These are phyloP conservation scores for Cervus canadensis DNA, from an alignment of 2,113 vertebrate species.

Conservation along the genomic window DNA sequence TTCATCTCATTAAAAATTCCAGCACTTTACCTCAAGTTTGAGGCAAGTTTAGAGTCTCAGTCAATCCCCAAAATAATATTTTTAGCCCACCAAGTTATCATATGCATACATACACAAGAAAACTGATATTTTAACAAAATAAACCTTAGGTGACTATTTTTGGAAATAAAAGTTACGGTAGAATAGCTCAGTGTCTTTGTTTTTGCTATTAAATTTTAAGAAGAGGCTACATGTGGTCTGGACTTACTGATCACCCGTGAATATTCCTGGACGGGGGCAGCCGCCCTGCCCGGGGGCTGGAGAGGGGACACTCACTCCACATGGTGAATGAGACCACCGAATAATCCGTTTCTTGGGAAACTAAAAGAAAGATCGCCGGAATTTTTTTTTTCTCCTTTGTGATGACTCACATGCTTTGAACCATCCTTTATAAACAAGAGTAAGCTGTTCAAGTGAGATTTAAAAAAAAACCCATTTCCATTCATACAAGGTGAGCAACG, in stretches of 20 bases:
- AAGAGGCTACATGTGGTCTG: not conserved
- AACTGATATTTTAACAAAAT: not conserved
- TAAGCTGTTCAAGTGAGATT: not conserved
- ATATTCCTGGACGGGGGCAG: not conserved
- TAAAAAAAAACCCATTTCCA: not conserved
- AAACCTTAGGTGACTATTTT: not conserved
- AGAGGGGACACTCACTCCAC: not conserved
- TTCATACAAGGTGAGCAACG: not conserved
- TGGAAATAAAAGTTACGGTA: not conserved
- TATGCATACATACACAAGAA: not conserved
- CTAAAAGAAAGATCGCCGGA: not conserved
- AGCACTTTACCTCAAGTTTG: not conserved
- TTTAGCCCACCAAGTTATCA: not conserved
- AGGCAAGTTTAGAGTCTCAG: not conserved
- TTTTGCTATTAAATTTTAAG: not conserved
- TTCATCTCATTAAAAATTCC: not conserved
- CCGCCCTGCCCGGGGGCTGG: not conserved
- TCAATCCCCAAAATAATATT: not conserved
- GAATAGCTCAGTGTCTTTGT: not conserved
- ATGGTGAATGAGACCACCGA: not conserved
- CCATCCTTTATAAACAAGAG: not conserved
- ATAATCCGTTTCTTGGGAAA: not conserved
- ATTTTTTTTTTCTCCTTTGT: not conserved
- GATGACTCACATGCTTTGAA: not conserved
- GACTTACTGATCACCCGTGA: not conserved